Evolutionary conservation across 1,140 invertebrate species (phyloP), one percentile per base, ranked within the genome.

Genomic region (Tetramorium simillimum): DNA sequence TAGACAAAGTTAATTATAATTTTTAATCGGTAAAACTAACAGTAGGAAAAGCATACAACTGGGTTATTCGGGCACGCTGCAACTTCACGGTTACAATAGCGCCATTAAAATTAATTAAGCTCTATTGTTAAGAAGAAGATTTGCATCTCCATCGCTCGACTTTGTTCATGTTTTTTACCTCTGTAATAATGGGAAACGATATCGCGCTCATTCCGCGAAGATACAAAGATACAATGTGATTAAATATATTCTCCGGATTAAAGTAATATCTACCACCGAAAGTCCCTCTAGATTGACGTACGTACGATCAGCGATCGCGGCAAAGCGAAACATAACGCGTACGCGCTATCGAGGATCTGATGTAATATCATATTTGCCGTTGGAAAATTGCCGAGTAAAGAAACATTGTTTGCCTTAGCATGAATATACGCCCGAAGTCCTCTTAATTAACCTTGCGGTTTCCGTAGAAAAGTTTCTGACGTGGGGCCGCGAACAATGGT

Each of bases 391-490:
- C 87, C 87, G 86, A 77, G 28, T n/a, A 9, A 33, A 46, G 40
- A 67, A 80, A 86, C 51, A 80, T 81, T 76, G 77, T 86, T 46
- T 60, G 53, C 49, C 12, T 70, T 56, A 53, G 16, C 40, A 73
- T 60, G 78, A 81, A 72, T 72, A 72, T 72, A 40, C 14, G 37
- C n/a, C 80, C 67, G 7, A 28, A 72, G 40, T 69, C 63, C n/a
- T 81, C n/a, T 46, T 84, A 75, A 75, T 84, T 84, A 75, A 84
- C 53, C 67, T 73, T 73, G 69, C 80, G 14, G n/a, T 81, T 81
- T 81, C 77, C 77, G 53, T 40, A 56, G 69, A 84, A 73, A 60
- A 81, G 21, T 37, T 65, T 73, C 21, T 40, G 51, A 70, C 65
- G 5, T 37, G 40, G 18, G 21, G 10, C 67, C 2, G 10, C 67